Evolutionary conservation across 1,140 invertebrate species (phyloP).

Genomic region (Andrena cerasifolii): DNA sequence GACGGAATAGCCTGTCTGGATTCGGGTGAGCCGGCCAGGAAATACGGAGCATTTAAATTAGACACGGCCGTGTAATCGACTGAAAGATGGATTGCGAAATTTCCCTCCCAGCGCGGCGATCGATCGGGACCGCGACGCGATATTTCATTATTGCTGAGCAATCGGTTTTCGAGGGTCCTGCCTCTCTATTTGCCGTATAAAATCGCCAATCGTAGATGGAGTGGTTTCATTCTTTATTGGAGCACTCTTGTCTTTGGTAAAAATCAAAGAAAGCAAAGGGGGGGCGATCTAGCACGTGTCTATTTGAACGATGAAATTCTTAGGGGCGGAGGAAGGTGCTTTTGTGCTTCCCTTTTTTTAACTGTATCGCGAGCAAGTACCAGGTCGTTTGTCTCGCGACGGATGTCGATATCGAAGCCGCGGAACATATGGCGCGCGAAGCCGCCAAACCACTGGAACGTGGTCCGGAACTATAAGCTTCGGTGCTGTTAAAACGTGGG

Average conservation of each 20-base stretch:
- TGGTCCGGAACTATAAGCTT: slow-evolving; percentile 2
- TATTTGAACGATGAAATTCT: slow-evolving; percentile 1
- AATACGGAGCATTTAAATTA: slow-evolving; percentile 45
- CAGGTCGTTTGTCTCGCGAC: slow-evolving; percentile 33
- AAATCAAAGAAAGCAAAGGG: slow-evolving; percentile 2
- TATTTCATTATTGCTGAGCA: slow-evolving; percentile 46
- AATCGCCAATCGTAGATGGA: slow-evolving; percentile 28
- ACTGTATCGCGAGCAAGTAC: background rate
- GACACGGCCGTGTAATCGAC: slow-evolving; percentile 38
- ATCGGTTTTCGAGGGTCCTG: slow-evolving; percentile 20
- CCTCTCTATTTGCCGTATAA: slow-evolving; percentile 41
- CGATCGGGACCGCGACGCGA: slow-evolving; percentile 32
- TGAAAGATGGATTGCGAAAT: slow-evolving; percentile 32
- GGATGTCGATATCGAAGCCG: slow-evolving; percentile 43
- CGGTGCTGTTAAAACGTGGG: background rate
- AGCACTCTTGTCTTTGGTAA: background rate
- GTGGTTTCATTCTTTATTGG: background rate
- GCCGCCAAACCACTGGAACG: slow-evolving; percentile 14
- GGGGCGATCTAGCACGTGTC: background rate
- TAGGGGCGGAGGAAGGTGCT: background rate
- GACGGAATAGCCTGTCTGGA: slow-evolving; percentile 48
- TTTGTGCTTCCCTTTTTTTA: background rate
- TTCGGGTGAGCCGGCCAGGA: background rate
- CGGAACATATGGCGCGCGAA: slow-evolving; percentile 45
- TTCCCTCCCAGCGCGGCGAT: slow-evolving; percentile 1